These are phyloP conservation scores for Anableps anableps DNA, from an alignment of 2,797 vertebrate species.

Conservation along the genomic window DNA sequence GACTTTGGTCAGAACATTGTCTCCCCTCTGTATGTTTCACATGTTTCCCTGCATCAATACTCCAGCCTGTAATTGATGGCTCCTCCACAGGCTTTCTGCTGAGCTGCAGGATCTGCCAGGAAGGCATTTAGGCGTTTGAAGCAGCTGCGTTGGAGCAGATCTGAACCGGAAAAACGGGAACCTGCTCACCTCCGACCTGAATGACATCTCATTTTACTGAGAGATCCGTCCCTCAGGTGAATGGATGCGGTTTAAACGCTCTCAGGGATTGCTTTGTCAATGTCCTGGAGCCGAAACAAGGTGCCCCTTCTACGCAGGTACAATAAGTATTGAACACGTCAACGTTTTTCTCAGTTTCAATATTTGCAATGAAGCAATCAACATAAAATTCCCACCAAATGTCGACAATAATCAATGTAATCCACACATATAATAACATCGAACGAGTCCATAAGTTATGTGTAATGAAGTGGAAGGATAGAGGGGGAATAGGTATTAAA, in stretches of 20 bases:
- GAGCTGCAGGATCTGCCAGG: neutral
- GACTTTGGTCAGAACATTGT: neutral
- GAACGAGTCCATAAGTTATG: too few species aligned
- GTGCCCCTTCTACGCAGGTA: too few species aligned
- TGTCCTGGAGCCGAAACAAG: too few species aligned
- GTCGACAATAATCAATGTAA: too few species aligned
- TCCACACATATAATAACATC: too few species aligned
- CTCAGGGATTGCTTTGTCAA: neutral
- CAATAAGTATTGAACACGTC: too few species aligned
- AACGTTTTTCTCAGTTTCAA: too few species aligned
- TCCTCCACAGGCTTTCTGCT: neutral
- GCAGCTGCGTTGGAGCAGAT: neutral
- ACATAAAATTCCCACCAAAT: too few species aligned
- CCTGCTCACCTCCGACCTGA: neutral
- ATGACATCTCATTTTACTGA: neutral
- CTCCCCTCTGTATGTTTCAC: neutral
- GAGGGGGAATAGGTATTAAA: too few species aligned
- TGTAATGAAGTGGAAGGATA: neutral
- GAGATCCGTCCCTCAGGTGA: neutral
- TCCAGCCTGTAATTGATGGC: neutral
- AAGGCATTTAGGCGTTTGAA: neutral
- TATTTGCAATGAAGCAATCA: too few species aligned
- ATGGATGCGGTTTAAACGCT: neutral
- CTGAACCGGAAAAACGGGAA: neutral
- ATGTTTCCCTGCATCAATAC: neutral